These are phyloP conservation scores for Ferrisia virgata DNA, from an alignment of 2,888 invertebrate species.

Conservation along the genomic window DNA sequence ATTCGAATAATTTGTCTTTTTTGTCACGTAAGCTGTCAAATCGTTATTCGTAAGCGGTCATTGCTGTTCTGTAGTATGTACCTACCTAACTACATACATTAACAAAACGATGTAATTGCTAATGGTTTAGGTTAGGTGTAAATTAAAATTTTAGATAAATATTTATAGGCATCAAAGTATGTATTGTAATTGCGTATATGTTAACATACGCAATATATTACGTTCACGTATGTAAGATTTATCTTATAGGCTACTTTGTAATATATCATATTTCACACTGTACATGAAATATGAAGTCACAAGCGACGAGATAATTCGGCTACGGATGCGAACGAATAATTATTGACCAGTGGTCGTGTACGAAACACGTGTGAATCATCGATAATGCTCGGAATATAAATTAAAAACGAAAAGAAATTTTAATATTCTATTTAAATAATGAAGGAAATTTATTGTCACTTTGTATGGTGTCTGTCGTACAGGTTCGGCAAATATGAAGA, in stretches of 20 bases:
- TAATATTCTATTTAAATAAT: background rate
- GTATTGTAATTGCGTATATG: background rate
- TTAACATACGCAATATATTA: background rate
- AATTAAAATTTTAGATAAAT: background rate
- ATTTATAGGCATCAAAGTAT: background rate
- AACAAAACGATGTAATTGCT: background rate
- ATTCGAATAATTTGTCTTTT: constrained; percentile 2
- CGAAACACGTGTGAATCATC: background rate
- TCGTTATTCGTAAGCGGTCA: background rate
- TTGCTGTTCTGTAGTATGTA: background rate
- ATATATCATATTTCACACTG: background rate
- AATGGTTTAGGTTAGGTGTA: background rate
- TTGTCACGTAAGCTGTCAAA: background rate
- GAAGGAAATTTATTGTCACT: background rate
- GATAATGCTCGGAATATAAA: background rate
- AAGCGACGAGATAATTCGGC: background rate
- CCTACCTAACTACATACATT: background rate
- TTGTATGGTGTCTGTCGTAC: background rate
- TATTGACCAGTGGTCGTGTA: background rate
- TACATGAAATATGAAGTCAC: background rate
- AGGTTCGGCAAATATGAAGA: background rate
- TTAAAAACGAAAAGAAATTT: background rate
- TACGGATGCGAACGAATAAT: background rate
- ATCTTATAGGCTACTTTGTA: background rate
- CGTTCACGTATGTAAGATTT: background rate